A percentile compares a stretch with the other conserved stretches of the same genome.
Conservation (phyloP, 2,797 vertebrate genomes). For the Crax fasciolata region DNA sequence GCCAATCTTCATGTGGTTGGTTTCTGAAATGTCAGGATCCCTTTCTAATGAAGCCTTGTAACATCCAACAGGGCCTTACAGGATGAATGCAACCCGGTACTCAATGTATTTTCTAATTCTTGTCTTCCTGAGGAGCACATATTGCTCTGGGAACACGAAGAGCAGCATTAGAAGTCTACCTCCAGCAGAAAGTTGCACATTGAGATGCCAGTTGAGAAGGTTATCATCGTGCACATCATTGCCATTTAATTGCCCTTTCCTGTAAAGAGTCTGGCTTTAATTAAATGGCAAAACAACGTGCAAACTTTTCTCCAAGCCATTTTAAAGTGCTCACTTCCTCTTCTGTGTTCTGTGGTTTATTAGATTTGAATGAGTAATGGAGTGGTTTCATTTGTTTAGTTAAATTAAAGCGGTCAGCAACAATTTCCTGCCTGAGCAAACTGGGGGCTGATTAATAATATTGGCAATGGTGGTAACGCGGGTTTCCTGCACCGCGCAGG, state of each 20-base stretch:
- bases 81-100: neutral
- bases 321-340: constrained; percentile 69
- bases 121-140: neutral
- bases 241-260: constrained; percentile 66
- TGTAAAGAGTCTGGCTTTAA: constrained; percentile 71
- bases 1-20: neutral
- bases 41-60: neutral
- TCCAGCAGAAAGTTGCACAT: neutral
- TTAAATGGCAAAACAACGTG: constrained; percentile 71
- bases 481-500: neutral
- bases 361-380: constrained; percentile 77
- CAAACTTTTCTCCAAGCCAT: constrained; percentile 68
- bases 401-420: constrained; percentile 72
- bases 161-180: neutral
- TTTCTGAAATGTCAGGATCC: neutral
- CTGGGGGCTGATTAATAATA: constrained; percentile 47
- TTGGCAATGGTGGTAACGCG: neutral
- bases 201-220: neutral
- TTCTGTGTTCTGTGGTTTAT: constrained; percentile 69
- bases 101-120: neutral
- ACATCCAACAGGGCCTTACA: neutral
- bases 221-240: constrained; percentile 3
- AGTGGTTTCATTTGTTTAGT: constrained; percentile 75
- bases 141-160: neutral
- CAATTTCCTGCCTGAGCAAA: constrained; percentile 73